These are phyloP conservation scores for Ochropacha duplaris DNA, from an alignment of 2,888 invertebrate genomes.

Conservation along the genomic window DNA sequence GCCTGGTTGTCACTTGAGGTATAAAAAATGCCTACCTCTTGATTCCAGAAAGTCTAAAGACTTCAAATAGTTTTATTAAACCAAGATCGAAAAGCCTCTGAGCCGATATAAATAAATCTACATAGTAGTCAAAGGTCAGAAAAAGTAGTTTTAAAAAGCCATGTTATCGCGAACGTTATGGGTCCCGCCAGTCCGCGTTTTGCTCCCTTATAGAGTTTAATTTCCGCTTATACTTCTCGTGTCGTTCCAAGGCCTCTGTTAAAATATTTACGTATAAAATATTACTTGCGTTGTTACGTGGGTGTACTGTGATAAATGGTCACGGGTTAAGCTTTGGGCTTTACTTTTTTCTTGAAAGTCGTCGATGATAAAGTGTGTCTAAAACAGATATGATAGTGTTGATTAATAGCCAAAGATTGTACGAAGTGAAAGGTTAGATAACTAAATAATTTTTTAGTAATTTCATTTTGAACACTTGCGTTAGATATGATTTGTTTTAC, in stretches of 20 bases:
- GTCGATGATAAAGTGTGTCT: constrained; percentile 3
- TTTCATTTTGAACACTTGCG: background rate
- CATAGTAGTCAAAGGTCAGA: background rate
- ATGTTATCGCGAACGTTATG: background rate
- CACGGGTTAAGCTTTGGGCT: constrained; percentile 10
- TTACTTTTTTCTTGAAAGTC: constrained; percentile 12
- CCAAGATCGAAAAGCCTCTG: background rate
- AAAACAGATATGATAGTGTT: constrained; percentile 2
- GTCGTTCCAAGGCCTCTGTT: constrained; percentile 4
- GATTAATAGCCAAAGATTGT: background rate
- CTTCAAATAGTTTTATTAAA: too few species aligned
- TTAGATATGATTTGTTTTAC: too few species aligned
- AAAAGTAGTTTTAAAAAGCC: background rate
- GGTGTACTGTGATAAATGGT: constrained; percentile 15
- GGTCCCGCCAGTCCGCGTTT: background rate
- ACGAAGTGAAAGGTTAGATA: background rate
- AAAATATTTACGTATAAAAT: constrained; percentile 15
- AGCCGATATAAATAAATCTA: background rate
- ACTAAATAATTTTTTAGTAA: background rate
- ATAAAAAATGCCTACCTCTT: too few species aligned
- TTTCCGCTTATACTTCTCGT: constrained; percentile 9
- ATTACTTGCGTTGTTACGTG: constrained; percentile 6
- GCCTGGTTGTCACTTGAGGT: too few species aligned
- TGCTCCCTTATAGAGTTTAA: constrained; percentile 9
- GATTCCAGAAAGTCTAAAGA: too few species aligned